Base-by-base conservation (phyloP, 2,113 vertebrate genomes). In the Mirza zaza region DNA sequence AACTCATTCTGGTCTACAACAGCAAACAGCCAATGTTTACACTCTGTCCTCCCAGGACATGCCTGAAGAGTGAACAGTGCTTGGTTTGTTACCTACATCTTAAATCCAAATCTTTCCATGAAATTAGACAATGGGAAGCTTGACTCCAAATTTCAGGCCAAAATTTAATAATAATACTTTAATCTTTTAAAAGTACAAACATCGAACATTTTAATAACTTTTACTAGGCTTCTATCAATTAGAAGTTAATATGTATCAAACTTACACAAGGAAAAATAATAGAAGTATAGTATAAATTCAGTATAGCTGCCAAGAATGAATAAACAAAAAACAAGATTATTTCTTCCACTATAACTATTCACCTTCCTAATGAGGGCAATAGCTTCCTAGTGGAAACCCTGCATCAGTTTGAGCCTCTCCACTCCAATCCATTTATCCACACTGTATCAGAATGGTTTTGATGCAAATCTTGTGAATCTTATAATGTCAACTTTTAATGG, bases 101-200 rank as follows among this genome's bases (percentile, higher is more conserved):
- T 45, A 95, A 95, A 93, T 79, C 10, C 10, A 48, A 1, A 32
- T 83, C 29, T 77, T 86, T 68, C 77, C 12, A 52, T 52, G 8
- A 87, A 91, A 45, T n/a, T 67, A 8, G 3, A 50, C 15, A 70
- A 18, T 63, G 6, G 0, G 23, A 17, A 77, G 5, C 27, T 85
- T 27, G 27, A 81, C 6, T 39, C 34, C 8, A 85, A 70, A 82
- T 93, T 85, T 77, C 10, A 71, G 27, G 23, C 0, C 29, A 11
- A 79, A 65, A 90, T 84, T 82, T 18, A 50, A 12, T 20, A 70
- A 70, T 67, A 87, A 29, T 61, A 70, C 29, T 90, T 91, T 68
- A 91, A n/a, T 57, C 32, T 42, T 29, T 83, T 89, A 34, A 65
- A 95, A 20, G 3, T 23, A 59, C 32, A 61, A 94, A 76, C 3